Evolutionary conservation across 2,113 vertebrate genomes (phyloP).

Genomic region (Erythrolamprus reginae): DNA sequence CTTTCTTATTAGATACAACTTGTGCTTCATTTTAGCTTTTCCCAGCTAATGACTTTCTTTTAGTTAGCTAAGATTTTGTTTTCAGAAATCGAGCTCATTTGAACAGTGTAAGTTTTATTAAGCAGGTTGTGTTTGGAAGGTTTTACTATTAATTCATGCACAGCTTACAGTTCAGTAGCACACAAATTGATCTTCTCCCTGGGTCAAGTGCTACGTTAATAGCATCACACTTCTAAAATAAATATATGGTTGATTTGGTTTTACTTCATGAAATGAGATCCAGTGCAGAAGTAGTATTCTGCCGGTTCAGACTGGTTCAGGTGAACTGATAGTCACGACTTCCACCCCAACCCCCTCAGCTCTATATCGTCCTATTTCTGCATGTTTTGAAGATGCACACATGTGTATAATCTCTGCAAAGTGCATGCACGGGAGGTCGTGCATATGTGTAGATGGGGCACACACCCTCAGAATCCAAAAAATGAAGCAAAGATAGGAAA

Average conservation of each 20-base stretch:
- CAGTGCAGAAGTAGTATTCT: not conserved
- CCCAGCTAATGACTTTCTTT: not conserved
- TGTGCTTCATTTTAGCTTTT: not conserved
- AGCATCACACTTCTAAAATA: not conserved
- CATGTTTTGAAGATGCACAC: no score
- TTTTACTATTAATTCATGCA: not conserved
- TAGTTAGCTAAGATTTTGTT: not conserved
- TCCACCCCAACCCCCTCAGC: no score
- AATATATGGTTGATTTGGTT: not conserved
- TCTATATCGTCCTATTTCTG: no score
- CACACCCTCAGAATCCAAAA: not conserved
- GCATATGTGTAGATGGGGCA: no score
- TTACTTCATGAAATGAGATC: not conserved
- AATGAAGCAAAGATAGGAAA: not conserved
- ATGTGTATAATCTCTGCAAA: no score
- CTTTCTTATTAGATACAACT: not conserved
- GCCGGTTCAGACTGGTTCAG: no score
- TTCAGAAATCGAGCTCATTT: not conserved
- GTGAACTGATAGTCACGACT: no score
- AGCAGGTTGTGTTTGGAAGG: not conserved
- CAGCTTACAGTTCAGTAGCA: not conserved
- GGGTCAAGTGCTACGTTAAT: not conserved
- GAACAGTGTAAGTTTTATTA: not conserved
- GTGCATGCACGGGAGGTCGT: no score
- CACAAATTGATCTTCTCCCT: not conserved